Base-by-base conservation (phyloP, 2,113 vertebrate genomes). In the Oxygymnocypris stewartii region DNA sequence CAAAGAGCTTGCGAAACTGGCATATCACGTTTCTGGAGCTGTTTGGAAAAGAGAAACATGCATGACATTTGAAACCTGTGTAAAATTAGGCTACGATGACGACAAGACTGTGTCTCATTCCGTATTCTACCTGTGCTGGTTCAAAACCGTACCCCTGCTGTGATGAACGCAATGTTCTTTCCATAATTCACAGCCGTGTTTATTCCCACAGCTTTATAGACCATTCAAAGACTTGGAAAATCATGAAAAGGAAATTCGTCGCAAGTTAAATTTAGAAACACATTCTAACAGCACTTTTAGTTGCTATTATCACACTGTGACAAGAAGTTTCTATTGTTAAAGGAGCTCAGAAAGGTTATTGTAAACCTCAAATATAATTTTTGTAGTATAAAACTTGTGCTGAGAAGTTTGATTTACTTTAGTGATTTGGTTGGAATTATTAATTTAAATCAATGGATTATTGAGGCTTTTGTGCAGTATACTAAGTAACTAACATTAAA, bases 61-160 rank as follows among this genome's bases (percentile, higher is more conserved):
- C 67, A 61, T 25, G 59, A 84, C 57, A 84, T 77, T 44, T 11
- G 49, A 79, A 65, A 83, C 42, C 35, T 51, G 84, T 87, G 87
- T 84, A 82, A 89, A 88, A 81, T 88, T 59, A 82, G 78, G 69
- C 63, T 84, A 84, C 65, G 61, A 81, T 67, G 78, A 59, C 63
- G 65, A 84, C 86, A 82, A 49, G 83, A 79, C 73, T 13, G 65
- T 28, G 74, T 83, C 40, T 65, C n/a, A 47, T 78, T 87, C 44
- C 59, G 54, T 79, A 79, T 75, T 47, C 61, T 61, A 77, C 23
- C 37, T 42, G 54, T 23, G 59, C 16, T 18, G 6, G 16, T 76
- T 82, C 71, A 69, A 77, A 89, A 77, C 57, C 44, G 14, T 42
- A 79, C 67, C 59, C 76, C 67, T 49, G 40, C 86, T 37, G 18